phyloP scores from a whole-genome alignment of 23 tunicate species.

The Botrylloides violaceus region DNA sequence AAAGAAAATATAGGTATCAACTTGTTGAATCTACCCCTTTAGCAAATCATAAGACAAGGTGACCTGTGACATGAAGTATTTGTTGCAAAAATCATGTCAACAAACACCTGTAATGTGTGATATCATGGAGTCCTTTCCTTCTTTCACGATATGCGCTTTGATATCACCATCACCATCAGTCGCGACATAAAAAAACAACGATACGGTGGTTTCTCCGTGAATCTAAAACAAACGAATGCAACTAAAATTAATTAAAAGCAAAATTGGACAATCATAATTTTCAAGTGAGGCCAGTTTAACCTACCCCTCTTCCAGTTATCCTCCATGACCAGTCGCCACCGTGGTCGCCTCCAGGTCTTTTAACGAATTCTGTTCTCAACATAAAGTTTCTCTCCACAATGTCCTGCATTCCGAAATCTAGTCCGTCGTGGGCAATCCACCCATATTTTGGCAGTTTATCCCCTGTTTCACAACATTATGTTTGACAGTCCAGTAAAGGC shows the following conservation, averaged over 20 bases:
- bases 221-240: not conserved
- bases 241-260: no score
- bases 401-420: slow-evolving; percentile 86
- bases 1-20: no score
- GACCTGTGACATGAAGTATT: no score
- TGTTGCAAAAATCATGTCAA: no score
- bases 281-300: no score
- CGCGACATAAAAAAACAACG: slow-evolving; percentile 84
- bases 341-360: slow-evolving; percentile 64
- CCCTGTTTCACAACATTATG: slow-evolving; percentile 25
- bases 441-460: slow-evolving; percentile 79
- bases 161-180: slow-evolving; percentile 85
- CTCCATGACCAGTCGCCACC: slow-evolving; percentile 99
- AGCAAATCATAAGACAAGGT: no score
- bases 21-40: no score
- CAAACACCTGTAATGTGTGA: slow-evolving; percentile 46
- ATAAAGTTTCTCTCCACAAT: slow-evolving; percentile 60
- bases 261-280: no score
- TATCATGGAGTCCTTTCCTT: slow-evolving; percentile 17
- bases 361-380: slow-evolving; percentile 82
- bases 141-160: slow-evolving; percentile 2
- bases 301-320: slow-evolving; percentile 32
- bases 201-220: slow-evolving; percentile 18
- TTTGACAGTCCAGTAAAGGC: not conserved
- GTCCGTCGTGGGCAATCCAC: slow-evolving; percentile 93